Evolutionary conservation across 2,113 vertebrate genomes (phyloP).

Genomic region (human): DNA sequence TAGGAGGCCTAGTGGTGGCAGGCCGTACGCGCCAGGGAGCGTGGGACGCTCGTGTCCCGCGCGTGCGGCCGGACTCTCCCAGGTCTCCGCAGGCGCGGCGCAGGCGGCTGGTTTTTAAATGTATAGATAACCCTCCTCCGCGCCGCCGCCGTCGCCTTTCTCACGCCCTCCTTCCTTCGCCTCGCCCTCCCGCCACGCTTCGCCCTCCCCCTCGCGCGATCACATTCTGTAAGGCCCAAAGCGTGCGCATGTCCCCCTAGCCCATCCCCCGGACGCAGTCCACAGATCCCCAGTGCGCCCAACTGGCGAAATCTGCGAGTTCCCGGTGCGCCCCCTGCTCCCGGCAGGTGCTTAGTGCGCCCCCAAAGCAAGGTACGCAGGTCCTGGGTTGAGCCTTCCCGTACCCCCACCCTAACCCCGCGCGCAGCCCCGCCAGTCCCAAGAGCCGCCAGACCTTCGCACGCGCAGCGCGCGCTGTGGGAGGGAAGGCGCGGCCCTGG

Average conservation of each 20-base stretch:
- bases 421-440: too few relatives aligned
- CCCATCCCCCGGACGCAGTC: background rate
- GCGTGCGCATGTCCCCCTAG: background rate
- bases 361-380: background rate
- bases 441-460: accelerated
- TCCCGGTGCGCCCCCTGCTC: too few relatives aligned
- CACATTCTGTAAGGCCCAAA: background rate
- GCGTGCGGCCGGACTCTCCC: conserved; percentile 53
- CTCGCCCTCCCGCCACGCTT: conserved; percentile 65
- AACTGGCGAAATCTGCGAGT: background rate
- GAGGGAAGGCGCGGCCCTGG: background rate
- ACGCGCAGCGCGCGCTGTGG: background rate
- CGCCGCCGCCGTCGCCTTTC: conserved; percentile 64
- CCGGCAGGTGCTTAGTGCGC: background rate
- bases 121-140: conserved; percentile 70
- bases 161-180: conserved; percentile 66
- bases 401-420: background rate
- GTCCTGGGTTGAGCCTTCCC: background rate
- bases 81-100: background rate
- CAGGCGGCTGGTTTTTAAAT: conserved; percentile 59
- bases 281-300: background rate
- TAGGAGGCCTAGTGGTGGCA: background rate
- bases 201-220: conserved; percentile 54
- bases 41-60: conserved; percentile 80
- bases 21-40: conserved; percentile 75